These are phyloP conservation scores for Allolobophora icterica DNA, from an alignment of 2,888 invertebrate species.

Conservation along the genomic window DNA sequence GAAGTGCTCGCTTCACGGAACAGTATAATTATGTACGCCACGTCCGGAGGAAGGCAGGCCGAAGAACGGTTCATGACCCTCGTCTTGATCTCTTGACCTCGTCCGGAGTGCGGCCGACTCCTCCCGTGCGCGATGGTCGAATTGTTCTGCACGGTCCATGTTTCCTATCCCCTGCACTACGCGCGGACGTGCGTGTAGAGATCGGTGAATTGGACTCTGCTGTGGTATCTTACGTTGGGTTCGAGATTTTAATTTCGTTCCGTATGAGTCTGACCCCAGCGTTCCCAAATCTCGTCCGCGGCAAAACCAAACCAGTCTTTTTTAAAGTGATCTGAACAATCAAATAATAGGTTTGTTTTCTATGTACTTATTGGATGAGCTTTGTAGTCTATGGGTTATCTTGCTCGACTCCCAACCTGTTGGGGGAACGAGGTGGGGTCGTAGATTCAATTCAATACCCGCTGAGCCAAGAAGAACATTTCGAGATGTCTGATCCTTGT, in stretches of 20 bases:
- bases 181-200: background rate
- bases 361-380: no score
- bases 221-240: background rate
- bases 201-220: background rate
- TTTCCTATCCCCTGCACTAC: background rate
- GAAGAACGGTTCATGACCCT: background rate
- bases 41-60: background rate
- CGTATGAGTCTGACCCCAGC: no score
- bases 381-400: no score
- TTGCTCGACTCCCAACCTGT: no score
- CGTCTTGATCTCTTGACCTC: slow-evolving; percentile 3
- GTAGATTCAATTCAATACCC: no score
- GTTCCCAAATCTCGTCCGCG: no score
- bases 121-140: background rate
- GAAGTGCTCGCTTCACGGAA: background rate
- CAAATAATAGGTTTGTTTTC: no score
- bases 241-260: background rate
- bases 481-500: no score
- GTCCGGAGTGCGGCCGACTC: background rate
- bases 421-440: no score
- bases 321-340: no score
- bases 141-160: background rate
- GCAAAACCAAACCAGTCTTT: no score
- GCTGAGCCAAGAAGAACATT: no score
- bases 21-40: slow-evolving; percentile 17